These are phyloP conservation scores for Malacosoma neustria DNA, from an alignment of 2,888 invertebrate species.

Conservation along the genomic window DNA sequence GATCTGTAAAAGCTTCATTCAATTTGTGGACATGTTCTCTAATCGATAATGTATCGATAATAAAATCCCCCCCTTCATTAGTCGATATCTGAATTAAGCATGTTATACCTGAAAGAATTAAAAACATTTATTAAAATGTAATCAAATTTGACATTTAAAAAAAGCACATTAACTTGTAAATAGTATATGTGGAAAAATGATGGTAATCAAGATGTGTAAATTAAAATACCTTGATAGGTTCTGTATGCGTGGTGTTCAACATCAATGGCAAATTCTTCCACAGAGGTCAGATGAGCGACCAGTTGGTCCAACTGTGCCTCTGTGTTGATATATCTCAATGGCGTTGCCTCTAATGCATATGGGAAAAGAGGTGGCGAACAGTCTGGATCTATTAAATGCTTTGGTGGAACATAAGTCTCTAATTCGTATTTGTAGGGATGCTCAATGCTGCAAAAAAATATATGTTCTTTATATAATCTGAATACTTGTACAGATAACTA, in stretches of 20 bases:
- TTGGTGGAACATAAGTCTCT: slow-evolving; percentile 78
- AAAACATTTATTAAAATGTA: too few relatives aligned
- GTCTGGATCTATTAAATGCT: slow-evolving; percentile 61
- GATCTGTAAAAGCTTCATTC: slow-evolving; percentile 93
- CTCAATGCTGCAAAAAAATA: too few relatives aligned
- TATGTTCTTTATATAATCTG: too few relatives aligned
- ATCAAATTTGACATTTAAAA: too few relatives aligned
- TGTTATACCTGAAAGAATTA: slow-evolving; percentile 81
- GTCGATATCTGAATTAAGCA: slow-evolving; percentile 97
- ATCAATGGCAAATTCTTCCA: slow-evolving; percentile 90
- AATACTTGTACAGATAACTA: too few relatives aligned
- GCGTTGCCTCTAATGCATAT: slow-evolving; percentile 75
- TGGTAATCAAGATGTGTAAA: too few relatives aligned
- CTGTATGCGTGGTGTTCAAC: slow-evolving; percentile 95
- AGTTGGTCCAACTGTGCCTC: slow-evolving; percentile 78
- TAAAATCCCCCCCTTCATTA: slow-evolving; percentile 81
- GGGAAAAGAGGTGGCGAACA: slow-evolving; percentile 46
- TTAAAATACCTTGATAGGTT: slow-evolving; percentile 88
- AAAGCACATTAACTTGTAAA: too few relatives aligned
- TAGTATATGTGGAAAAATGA: too few relatives aligned
- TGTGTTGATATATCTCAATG: slow-evolving; percentile 80
- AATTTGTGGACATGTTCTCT: slow-evolving; percentile 86
- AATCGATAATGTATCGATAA: slow-evolving; percentile 91
- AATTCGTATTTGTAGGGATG: slow-evolving; percentile 94
- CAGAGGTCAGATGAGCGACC: slow-evolving; percentile 77